phyloP scores from a whole-genome alignment of 2,113 vertebrate species.

The Eonycteris spelaea region DNA sequence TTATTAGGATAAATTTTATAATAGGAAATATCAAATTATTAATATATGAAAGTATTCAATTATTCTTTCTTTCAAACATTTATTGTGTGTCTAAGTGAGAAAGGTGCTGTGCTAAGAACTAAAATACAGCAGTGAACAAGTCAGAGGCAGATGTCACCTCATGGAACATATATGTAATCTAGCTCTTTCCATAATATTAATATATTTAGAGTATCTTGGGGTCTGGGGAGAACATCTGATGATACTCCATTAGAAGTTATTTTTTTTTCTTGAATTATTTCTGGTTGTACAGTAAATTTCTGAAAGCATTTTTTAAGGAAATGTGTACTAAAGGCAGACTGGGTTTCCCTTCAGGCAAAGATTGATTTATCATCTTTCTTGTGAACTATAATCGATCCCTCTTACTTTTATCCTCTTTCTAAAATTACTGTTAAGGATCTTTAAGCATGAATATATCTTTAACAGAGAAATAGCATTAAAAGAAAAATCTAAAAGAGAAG shows the following conservation, averaged over 20 bases:
- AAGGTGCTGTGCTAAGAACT: not conserved
- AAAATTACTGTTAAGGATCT: not conserved
- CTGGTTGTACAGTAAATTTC: not conserved
- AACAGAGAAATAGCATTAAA: not conserved
- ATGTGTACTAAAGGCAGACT: not conserved
- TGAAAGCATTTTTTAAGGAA: not conserved
- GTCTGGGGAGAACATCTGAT: accelerated
- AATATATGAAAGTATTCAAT: not conserved
- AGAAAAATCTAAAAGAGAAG: not conserved
- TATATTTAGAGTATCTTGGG: not conserved
- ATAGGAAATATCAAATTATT: not conserved
- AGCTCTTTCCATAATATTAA: not conserved
- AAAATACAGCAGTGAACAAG: not conserved
- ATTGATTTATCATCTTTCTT: constrained; percentile 18
- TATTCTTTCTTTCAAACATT: not conserved
- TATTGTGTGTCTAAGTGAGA: not conserved
- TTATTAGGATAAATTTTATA: not conserved
- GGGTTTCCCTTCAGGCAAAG: not conserved
- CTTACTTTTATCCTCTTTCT: not conserved
- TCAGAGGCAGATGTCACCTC: not conserved
- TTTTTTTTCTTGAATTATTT: not conserved
- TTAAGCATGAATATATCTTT: not conserved
- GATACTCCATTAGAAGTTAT: not conserved
- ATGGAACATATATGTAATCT: not conserved
- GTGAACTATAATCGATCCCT: not conserved